Evolutionary conservation across 2,113 vertebrate species (phyloP).

Genomic region (Grammomys surdaster): DNA sequence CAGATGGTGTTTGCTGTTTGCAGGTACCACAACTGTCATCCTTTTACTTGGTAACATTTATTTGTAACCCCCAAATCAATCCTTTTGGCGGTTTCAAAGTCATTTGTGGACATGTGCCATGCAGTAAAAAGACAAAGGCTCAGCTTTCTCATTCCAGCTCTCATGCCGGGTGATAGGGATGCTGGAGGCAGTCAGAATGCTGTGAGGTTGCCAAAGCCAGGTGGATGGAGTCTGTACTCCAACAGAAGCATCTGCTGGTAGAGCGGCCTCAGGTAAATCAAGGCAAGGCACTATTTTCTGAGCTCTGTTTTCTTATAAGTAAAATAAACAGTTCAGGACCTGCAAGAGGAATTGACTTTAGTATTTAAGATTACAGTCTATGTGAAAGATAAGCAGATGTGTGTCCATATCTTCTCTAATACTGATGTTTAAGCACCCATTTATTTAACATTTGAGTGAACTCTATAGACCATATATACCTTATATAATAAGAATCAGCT

Average conservation of each 20-base stretch:
- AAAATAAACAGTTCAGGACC: neutral
- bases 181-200: fast-evolving
- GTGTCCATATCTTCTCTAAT: neutral
- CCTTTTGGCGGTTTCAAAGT: neutral
- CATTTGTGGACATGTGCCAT: neutral
- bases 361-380: slow-evolving; percentile 11
- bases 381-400: neutral
- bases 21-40: neutral
- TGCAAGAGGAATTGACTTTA: slow-evolving; percentile 6
- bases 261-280: neutral
- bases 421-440: neutral
- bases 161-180: neutral
- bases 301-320: neutral
- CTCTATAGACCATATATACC: neutral
- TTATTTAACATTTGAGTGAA: neutral
- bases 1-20: neutral
- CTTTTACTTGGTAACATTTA: neutral
- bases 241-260: neutral
- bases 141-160: neutral
- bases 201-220: neutral
- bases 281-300: neutral
- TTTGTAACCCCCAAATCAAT: neutral
- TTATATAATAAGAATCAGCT: neutral
- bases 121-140: neutral
- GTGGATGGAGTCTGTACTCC: neutral